Percentiles rank a stretch among this genome's conserved stretches.
Conservation (phyloP, 2,113 vertebrate genomes). For the Pithys albifrons region DNA sequence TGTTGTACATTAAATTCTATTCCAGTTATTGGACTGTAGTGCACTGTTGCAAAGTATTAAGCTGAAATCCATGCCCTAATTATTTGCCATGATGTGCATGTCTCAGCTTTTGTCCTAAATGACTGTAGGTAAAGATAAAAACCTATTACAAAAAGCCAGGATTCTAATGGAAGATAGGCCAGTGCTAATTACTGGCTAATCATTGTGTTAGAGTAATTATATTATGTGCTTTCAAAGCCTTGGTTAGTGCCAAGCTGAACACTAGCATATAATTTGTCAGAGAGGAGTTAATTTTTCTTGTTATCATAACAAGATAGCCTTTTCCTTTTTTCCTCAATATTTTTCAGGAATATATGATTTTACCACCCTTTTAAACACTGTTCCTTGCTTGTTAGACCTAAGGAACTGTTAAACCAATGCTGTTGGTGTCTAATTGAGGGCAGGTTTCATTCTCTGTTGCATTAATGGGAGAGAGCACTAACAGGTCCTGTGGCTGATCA, state of each 20-base stretch:
- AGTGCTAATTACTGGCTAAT: conserved; percentile 70
- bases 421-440: not conserved
- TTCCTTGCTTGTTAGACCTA: not conserved
- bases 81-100: conserved; percentile 36
- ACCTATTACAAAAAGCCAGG: conserved; percentile 47
- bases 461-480: not conserved
- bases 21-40: not conserved
- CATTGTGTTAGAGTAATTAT: conserved; percentile 65
- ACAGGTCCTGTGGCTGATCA: not conserved
- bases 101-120: conserved; percentile 36
- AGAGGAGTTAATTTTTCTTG: conserved; percentile 51
- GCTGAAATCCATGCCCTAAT: conserved; percentile 60
- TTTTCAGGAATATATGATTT: not conserved
- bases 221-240: conserved; percentile 52
- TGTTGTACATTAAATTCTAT: not conserved
- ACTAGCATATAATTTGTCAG: conserved; percentile 51
- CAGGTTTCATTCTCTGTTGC: not conserved
- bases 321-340: not conserved
- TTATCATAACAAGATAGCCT: not conserved
- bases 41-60: not conserved
- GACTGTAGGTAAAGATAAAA: conserved; percentile 65
- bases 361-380: not conserved
- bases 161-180: conserved; percentile 60
- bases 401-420: not conserved
- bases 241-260: conserved; percentile 15